phyloP scores from a whole-genome alignment of 2,797 vertebrate genomes.

The Notamacropus eugenii region DNA sequence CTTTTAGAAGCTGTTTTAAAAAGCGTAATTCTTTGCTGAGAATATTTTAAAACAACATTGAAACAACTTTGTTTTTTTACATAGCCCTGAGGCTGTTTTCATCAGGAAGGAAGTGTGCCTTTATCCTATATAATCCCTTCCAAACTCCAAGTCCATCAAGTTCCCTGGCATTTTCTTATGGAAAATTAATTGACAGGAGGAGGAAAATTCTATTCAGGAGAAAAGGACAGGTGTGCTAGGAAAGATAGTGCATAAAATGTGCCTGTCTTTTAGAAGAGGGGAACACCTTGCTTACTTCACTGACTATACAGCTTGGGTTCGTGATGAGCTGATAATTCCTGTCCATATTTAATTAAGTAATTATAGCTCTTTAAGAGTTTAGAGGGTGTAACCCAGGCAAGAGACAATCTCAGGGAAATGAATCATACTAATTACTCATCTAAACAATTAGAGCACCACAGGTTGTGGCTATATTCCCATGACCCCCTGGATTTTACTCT shows the following conservation, averaged over 20 bases:
- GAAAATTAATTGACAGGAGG: background rate
- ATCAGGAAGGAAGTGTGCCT: background rate
- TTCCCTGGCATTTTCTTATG: background rate
- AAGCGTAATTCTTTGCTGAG: background rate
- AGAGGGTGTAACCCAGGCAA: background rate
- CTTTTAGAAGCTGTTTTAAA: background rate
- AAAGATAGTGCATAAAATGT: background rate
- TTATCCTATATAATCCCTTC: background rate
- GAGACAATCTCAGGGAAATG: constrained; percentile 6
- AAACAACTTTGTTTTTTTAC: background rate
- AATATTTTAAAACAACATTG: background rate
- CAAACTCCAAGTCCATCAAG: background rate
- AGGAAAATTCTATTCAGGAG: background rate
- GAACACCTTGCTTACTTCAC: background rate
- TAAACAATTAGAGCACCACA: background rate
- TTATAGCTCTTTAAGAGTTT: background rate
- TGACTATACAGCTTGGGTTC: background rate
- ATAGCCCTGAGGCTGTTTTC: background rate
- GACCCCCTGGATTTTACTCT: background rate
- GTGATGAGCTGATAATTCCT: background rate
- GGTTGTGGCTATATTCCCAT: background rate
- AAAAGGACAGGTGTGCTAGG: background rate
- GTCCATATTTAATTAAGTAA: background rate
- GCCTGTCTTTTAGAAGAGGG: constrained; percentile 45
- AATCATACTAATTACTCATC: background rate